These are phyloP conservation scores for Melipona quadrifasciata DNA, from an alignment of 1,140 invertebrate species.

Conservation along the genomic window DNA sequence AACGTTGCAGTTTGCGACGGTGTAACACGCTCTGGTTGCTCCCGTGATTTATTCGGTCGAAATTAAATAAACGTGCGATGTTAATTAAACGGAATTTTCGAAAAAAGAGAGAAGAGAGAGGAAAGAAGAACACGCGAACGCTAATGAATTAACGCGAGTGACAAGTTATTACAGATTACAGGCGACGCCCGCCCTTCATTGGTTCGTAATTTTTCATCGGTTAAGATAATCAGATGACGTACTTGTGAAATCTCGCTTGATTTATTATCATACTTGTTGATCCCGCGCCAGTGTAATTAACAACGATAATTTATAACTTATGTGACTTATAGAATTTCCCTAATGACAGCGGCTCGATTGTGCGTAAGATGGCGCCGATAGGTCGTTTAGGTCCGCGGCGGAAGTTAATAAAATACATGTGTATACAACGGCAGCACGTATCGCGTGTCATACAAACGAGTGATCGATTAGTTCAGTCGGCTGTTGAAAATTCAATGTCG, in stretches of 20 bases:
- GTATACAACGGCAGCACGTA: not conserved
- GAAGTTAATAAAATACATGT: not conserved
- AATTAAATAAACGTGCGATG: not conserved
- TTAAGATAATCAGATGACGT: not conserved
- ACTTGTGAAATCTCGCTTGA: not conserved
- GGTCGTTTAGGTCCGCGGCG: not conserved
- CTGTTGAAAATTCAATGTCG: slow-evolving; percentile 42
- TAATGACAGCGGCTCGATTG: not conserved
- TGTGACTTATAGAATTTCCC: not conserved
- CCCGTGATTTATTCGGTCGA: not conserved
- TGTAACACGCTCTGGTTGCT: not conserved
- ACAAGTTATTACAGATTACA: too few species aligned
- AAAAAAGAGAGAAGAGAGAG: too few species aligned
- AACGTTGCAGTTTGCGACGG: not conserved
- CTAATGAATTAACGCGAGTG: not conserved
- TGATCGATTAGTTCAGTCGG: not conserved
- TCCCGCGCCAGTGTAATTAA: not conserved
- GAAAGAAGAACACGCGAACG: too few species aligned
- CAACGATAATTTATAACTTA: not conserved
- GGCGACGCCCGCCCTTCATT: too few species aligned
- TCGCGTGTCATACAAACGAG: slow-evolving; percentile 5
- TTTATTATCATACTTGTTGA: not conserved
- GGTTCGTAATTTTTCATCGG: not conserved
- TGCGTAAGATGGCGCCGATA: not conserved
- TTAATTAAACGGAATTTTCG: not conserved